phyloP scores from a whole-genome alignment of 2,888 invertebrate species.

The Macropis europaea region DNA sequence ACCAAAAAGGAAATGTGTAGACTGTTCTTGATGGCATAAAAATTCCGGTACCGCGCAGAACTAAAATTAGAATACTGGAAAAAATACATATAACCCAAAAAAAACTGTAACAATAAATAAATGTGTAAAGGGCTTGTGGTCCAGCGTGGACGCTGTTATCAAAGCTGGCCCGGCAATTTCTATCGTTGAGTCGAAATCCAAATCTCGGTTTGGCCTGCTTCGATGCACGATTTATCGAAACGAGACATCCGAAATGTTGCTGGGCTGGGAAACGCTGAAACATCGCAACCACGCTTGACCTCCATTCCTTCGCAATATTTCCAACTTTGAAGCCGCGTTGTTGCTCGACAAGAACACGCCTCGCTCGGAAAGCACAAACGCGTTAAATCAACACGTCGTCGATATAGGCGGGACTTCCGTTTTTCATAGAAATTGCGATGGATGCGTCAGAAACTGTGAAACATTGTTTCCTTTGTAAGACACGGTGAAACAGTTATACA shows the following conservation, averaged over 20 bases:
- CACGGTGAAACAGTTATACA: too few relatives aligned
- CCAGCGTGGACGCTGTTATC: too few relatives aligned
- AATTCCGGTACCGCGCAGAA: too few relatives aligned
- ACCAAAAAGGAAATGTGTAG: too few relatives aligned
- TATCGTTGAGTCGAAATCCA: constrained; percentile 14
- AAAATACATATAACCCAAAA: too few relatives aligned
- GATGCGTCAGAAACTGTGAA: background rate
- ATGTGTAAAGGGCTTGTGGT: too few relatives aligned
- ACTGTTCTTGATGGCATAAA: too few relatives aligned
- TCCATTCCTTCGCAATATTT: constrained; percentile 41
- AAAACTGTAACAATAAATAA: too few relatives aligned
- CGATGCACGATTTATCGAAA: constrained; percentile 20
- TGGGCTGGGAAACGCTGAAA: constrained; percentile 30
- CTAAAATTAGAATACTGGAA: too few relatives aligned
- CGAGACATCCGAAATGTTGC: constrained; percentile 24
- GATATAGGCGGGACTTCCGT: background rate
- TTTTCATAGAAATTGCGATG: background rate
- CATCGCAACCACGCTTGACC: constrained; percentile 45
- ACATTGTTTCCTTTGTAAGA: too few relatives aligned
- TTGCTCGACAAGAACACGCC: background rate
- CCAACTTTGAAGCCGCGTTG: constrained; percentile 4
- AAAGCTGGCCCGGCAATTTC: too few relatives aligned
- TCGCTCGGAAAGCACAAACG: background rate
- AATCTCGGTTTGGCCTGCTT: constrained; percentile 14
- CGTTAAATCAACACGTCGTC: constrained; percentile 18